phyloP scores from a whole-genome alignment of 2,113 vertebrate species.

The Scolopax mira region DNA sequence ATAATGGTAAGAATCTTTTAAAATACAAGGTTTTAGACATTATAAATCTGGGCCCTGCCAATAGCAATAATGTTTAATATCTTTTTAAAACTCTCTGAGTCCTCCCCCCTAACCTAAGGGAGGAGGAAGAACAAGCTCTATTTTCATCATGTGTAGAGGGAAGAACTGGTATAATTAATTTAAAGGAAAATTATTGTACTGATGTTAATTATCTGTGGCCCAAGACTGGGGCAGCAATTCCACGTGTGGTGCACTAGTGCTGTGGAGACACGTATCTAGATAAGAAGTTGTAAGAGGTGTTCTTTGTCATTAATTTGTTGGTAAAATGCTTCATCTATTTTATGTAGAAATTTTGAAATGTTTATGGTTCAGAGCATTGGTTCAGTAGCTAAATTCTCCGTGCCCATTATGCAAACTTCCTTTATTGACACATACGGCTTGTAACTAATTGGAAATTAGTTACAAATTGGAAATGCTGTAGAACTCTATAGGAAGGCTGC shows the following conservation, averaged over 20 bases:
- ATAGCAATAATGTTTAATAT: background rate
- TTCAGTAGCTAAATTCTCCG: background rate
- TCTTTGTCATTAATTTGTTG: background rate
- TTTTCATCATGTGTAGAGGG: background rate
- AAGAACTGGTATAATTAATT: background rate
- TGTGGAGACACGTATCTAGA: background rate
- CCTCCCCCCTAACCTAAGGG: background rate
- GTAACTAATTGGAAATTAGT: background rate
- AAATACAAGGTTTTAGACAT: background rate
- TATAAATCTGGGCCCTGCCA: background rate
- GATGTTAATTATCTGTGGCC: background rate
- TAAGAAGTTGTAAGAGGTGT: background rate
- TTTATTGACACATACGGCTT: background rate
- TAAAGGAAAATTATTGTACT: background rate
- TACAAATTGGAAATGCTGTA: background rate
- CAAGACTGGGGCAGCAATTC: background rate
- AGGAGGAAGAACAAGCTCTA: background rate
- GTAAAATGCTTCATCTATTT: background rate
- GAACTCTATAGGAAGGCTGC: background rate
- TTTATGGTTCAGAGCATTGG: background rate
- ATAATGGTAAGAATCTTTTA: background rate
- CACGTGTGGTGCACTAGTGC: background rate
- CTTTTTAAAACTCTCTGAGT: background rate
- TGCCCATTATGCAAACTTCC: background rate
- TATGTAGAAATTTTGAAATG: fast-evolving